These are phyloP conservation scores for Amphipoea oculea DNA, from an alignment of 2,888 invertebrate genomes.

Conservation along the genomic window DNA sequence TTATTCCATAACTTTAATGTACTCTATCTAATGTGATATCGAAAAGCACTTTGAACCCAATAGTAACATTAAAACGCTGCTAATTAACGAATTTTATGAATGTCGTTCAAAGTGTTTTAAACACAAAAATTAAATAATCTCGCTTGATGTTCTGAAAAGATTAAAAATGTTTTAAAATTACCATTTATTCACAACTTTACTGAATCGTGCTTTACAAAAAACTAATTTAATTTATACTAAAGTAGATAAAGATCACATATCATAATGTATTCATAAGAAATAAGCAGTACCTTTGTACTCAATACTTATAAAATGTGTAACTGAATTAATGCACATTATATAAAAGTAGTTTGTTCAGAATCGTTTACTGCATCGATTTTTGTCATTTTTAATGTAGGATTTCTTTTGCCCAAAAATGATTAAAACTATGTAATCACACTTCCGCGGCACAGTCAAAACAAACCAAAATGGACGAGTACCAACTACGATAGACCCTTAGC, in stretches of 20 bases:
- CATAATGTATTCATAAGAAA: not conserved
- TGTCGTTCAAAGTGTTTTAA: constrained; percentile 1
- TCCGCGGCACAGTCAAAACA: too few species aligned
- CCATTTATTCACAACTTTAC: not conserved
- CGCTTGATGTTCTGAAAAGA: not conserved
- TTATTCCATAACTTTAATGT: not conserved
- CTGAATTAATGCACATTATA: too few species aligned
- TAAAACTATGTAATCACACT: too few species aligned
- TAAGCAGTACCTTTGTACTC: not conserved
- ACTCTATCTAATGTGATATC: not conserved
- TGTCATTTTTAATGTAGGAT: too few species aligned
- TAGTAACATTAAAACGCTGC: not conserved
- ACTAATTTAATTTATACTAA: not conserved
- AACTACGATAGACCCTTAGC: too few species aligned
- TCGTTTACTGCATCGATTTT: too few species aligned
- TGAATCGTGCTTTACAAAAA: not conserved
- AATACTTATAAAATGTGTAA: too few species aligned
- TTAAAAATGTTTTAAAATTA: constrained; percentile 11
- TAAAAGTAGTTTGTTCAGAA: too few species aligned
- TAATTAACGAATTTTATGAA: constrained; percentile 11
- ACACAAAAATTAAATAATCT: not conserved
- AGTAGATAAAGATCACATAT: not conserved
- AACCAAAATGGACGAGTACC: too few species aligned
- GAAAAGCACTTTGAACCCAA: not conserved
- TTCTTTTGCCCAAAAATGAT: too few species aligned